phyloP scores from a whole-genome alignment of 92 coral and sea anemone species.

The Porites cylindrica region DNA sequence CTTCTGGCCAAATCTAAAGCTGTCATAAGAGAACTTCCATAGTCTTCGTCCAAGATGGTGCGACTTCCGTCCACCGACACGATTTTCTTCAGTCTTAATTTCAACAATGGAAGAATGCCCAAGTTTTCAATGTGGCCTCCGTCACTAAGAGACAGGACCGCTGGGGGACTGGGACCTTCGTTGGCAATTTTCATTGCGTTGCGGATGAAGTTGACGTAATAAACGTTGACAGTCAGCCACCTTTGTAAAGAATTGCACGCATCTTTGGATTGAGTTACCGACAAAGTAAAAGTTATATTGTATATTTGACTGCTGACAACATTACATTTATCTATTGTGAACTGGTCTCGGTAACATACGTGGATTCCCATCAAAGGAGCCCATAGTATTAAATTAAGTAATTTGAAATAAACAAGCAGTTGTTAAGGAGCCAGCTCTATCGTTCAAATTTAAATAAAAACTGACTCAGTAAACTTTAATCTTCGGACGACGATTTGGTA shows the following conservation, averaged over 20 bases:
- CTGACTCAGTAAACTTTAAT: too few species aligned
- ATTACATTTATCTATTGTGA: too few species aligned
- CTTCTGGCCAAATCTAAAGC: constrained; percentile 64
- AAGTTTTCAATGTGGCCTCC: constrained; percentile 79
- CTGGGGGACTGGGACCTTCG: constrained; percentile 70
- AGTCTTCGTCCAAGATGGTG: background rate
- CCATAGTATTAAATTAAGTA: too few species aligned
- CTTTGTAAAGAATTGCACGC: constrained; percentile 8
- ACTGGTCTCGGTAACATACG: too few species aligned
- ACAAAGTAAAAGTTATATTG: too few species aligned
- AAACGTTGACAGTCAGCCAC: constrained; percentile 62
- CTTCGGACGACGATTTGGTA: too few species aligned
- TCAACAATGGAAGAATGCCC: constrained; percentile 64
- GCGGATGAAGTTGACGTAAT: constrained; percentile 58
- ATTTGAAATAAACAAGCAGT: too few species aligned
- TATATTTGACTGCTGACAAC: too few species aligned
- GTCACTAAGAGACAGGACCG: constrained; percentile 66
- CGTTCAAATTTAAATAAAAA: too few species aligned
- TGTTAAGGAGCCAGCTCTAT: too few species aligned
- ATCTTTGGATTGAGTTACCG: too few species aligned
- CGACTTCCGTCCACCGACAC: constrained; percentile 59
- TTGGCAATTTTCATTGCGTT: constrained; percentile 42
- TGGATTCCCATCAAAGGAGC: too few species aligned
- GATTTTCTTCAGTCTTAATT: constrained; percentile 50
- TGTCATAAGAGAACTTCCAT: constrained; percentile 38